phyloP scores from a whole-genome alignment of 2,113 vertebrate species.

The Podilymbus podiceps region DNA sequence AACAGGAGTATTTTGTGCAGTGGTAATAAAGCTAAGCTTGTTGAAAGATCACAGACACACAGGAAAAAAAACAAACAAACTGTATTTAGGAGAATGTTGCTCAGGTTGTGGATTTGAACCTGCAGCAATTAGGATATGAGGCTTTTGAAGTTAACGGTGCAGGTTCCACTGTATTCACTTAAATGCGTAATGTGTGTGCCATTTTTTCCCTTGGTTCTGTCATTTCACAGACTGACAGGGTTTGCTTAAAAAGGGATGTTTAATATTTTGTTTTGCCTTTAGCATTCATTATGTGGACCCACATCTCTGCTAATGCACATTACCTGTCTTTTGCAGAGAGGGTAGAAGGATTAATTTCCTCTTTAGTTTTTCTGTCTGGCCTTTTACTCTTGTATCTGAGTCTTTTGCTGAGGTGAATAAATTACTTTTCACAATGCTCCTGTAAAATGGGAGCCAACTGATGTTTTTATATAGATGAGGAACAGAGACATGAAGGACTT shows the following conservation, averaged over 20 bases:
- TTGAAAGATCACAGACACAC: not conserved
- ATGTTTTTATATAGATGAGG: not conserved
- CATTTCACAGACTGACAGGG: not conserved
- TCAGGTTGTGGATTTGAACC: not conserved
- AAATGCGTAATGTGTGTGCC: accelerated
- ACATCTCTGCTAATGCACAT: not conserved
- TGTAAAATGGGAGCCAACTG: not conserved
- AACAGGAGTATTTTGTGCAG: accelerated
- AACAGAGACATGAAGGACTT: not conserved
- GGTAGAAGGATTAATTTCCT: slow-evolving; percentile 8
- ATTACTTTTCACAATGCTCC: not conserved
- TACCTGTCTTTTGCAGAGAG: not conserved
- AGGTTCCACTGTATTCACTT: not conserved
- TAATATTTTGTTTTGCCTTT: not conserved
- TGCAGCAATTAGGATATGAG: not conserved
- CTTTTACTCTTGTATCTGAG: not conserved
- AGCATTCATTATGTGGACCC: not conserved
- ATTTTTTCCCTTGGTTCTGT: not conserved
- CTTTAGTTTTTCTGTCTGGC: not conserved
- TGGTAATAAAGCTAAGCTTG: not conserved
- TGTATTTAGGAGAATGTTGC: not conserved
- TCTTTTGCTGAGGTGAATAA: not conserved
- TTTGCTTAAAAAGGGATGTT: not conserved
- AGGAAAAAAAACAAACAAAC: not conserved
- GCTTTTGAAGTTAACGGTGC: not conserved